Base-by-base conservation (phyloP, 1,140 invertebrate genomes). In the Dufourea novaeangliae region DNA sequence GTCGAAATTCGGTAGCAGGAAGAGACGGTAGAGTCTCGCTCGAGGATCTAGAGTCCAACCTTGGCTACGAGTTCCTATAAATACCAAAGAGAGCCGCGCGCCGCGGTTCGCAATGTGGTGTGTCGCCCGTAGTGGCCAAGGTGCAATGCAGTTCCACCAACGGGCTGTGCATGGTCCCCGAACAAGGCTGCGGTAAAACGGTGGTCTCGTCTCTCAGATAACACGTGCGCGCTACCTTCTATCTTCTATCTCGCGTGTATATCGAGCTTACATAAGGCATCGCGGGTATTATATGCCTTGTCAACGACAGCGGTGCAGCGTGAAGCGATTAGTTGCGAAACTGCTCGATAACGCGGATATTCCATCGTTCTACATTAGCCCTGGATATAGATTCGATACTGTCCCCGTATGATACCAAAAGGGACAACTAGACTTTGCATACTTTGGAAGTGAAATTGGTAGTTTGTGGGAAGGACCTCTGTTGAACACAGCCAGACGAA, bases 161-260 rank as follows among this genome's bases (percentile, higher is more conserved):
- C 41, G n/a, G n/a, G n/a, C n/a, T n/a, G n/a, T 54, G 61, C 63
- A 57, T 41, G 37, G 54, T 76, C 66, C 67, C 56, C 56, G 66
- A 41, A 62, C 74, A 70, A 70, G 56, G 67, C 74, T 77, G 75
- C 75, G 75, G 74, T 77, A 77, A 77, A 77, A n/a, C n/a, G n/a
- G n/a, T 25, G 56, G 56, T 77, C 67, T 77, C 67, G 57, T 77
- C 67, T 71, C 57, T 62, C 75, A 27, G 67, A 77, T 77, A 77
- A 77, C 75, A 54, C 75, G 76, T 73, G 69, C 57, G n/a, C n/a
- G n/a, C n/a, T n/a, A 44, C n/a, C 54, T 32, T 22, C 22, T 67
- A 61, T 44, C 62, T 74, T 66, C 71, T 74, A 66, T 79, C 71
- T 66, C 54, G 62, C 52, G 25, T 79, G 77, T 66, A 73, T 67